A percentile compares a stretch with the other conserved stretches of the same genome.
These are phyloP conservation scores for Aplochiton taeniatus DNA, from an alignment of 2,797 vertebrate genomes.

Conservation along the genomic window DNA sequence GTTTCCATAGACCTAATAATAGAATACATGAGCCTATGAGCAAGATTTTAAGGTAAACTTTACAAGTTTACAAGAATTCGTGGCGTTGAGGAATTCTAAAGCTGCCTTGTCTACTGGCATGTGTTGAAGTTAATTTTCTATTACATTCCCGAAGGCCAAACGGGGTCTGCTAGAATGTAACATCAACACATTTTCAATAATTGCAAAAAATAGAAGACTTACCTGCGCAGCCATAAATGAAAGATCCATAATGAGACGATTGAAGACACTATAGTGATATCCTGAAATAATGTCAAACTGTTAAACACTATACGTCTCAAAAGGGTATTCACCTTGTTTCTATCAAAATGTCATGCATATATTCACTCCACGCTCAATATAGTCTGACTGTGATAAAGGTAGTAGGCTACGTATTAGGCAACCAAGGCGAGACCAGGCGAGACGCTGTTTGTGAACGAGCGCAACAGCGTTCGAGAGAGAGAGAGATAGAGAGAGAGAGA, in stretches of 20 bases:
- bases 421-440: constrained; percentile 7
- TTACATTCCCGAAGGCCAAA: no score
- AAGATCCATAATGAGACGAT: constrained; percentile 78
- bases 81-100: no score
- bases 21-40: no score
- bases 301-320: constrained; percentile 1
- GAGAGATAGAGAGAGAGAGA: constrained; percentile 14
- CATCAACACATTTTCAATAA: background rate
- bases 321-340: constrained; percentile 23
- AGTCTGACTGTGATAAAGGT: no score
- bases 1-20: no score
- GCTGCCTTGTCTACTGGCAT: no score
- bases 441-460: constrained; percentile 19
- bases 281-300: constrained; percentile 7
- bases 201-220: constrained; percentile 20
- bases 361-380: constrained; percentile 9
- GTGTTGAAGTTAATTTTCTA: no score
- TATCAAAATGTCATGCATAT: constrained; percentile 17
- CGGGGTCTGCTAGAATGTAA: no score
- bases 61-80: no score
- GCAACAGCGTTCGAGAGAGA: background rate
- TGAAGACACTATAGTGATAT: constrained; percentile 14
- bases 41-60: no score
- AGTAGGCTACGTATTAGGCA: background rate
- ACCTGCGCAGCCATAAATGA: constrained; percentile 89